These are phyloP conservation scores for Drosophila recens DNA, from an alignment of 2,888 invertebrate genomes.

Conservation along the genomic window DNA sequence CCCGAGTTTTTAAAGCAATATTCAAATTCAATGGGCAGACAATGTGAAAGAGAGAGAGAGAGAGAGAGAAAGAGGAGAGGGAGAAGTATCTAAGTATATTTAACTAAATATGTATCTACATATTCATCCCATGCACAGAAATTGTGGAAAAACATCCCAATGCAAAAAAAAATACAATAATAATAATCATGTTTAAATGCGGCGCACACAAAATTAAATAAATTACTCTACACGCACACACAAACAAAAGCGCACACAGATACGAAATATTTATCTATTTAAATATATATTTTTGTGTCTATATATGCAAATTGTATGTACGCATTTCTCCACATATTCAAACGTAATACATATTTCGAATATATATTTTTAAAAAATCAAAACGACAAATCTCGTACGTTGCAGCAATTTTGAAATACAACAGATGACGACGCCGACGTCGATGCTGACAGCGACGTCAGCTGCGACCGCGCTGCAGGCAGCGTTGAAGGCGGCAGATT, in stretches of 20 bases:
- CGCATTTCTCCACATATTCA: slow-evolving; percentile 43
- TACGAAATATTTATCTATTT: neutral
- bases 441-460: slow-evolving; percentile 31
- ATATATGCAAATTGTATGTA: slow-evolving; percentile 32
- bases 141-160: slow-evolving; percentile 42
- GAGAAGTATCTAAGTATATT: slow-evolving; percentile 10
- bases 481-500: slow-evolving; percentile 35
- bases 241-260: neutral
- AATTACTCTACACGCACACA: slow-evolving; percentile 35
- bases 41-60: slow-evolving; percentile 11
- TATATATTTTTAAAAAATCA: slow-evolving; percentile 79
- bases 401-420: slow-evolving; percentile 75
- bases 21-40: slow-evolving; percentile 49
- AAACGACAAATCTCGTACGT: slow-evolving; percentile 70
- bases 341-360: slow-evolving; percentile 46
- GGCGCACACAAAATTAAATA: slow-evolving; percentile 45
- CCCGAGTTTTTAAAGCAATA: slow-evolving; percentile 59
- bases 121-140: slow-evolving; percentile 10
- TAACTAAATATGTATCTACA: slow-evolving; percentile 34
- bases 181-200: slow-evolving; percentile 51
- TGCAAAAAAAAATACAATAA: slow-evolving; percentile 48
- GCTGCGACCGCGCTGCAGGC: slow-evolving; percentile 47
- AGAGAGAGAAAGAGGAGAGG: neutral
- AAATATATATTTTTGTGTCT: slow-evolving; percentile 29
- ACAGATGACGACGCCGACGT: slow-evolving; percentile 51